Base-by-base conservation (phyloP, 2,113 vertebrate genomes). In the Rostratula benghalensis region DNA sequence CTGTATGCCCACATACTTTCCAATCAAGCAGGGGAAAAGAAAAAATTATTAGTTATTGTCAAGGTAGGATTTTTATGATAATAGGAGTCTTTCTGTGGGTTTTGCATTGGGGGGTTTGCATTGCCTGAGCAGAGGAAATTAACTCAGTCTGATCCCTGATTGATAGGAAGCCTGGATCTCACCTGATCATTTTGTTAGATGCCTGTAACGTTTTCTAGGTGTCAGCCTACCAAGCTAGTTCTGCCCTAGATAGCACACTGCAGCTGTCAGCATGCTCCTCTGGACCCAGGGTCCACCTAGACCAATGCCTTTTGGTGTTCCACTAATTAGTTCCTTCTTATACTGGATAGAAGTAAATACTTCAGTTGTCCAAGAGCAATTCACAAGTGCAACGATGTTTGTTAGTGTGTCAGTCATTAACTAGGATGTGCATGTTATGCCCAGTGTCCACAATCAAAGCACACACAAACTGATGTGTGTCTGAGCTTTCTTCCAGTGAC, bases 281-380 rank as follows among this genome's bases (percentile, higher is more conserved):
- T 60, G 61, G 48, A 82, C 0, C 0, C 1, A 4, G 13, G 19
- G 25, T 83, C 17, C 54, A 31, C 41, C n/a, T 63, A 65, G 82
- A 43, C 61, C 61, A 21, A 45, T 48, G 43, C 27, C n/a, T 90
- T 91, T 53, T 30, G 19, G 23, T 2, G 11, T 53, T 64, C 33
- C 0, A 0, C 48, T 69, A 53, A 57, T 69, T 28, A 80, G 73
- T 90, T 84, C 37, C 54, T 65, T 74, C 50, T 81, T 87, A 27
- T 46, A 37, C 69, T 84, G 41, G 30, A 18, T 19, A 63, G 68
- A 89, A 53, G 22, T n/a, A 57, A 77, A 33, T 6, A 3, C 4
- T 68, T 93, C 35, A 50, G 33, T 27, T 64, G 43, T 28, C 59
- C 22, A 22, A 50, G 50, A 70, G 68, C 68, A 59, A 77, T 51